Conservation (phyloP, 1,140 invertebrate species). For the Tribolium castaneum region DNA sequence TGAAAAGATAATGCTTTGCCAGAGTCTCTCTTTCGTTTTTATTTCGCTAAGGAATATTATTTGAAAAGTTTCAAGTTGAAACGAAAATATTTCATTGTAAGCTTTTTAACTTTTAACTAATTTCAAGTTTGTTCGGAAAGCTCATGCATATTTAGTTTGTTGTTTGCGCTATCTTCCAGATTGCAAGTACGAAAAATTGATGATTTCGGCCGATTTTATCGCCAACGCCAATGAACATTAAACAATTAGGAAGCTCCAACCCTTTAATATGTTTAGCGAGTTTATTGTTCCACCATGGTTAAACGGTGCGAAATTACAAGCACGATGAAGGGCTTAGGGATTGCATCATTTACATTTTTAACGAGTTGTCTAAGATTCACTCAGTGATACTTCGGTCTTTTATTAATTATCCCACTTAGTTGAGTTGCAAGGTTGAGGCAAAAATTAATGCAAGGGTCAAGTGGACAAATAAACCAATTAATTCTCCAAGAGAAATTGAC, state of each 20-base stretch:
- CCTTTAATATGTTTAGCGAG: constrained; percentile 13
- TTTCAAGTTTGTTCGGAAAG: constrained; percentile 32
- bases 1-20: constrained; percentile 47
- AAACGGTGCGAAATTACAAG: constrained; percentile 9
- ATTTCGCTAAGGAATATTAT: constrained; percentile 42
- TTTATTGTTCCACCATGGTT: constrained; percentile 11
- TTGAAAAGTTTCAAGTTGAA: constrained; percentile 37
- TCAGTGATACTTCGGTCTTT: not conserved
- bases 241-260: not conserved
- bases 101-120: constrained; percentile 34
- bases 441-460: constrained; percentile 6
- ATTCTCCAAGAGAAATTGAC: not conserved
- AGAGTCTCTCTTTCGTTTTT: constrained; percentile 27
- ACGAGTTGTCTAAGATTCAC: not conserved
- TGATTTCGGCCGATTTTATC: not conserved
- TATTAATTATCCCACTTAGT: not conserved
- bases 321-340: not conserved
- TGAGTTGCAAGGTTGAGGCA: not conserved
- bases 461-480: constrained; percentile 23
- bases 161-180: not conserved
- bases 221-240: not conserved
- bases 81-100: constrained; percentile 35
- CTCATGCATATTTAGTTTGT: constrained; percentile 33
- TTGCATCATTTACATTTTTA: constrained; percentile 1
- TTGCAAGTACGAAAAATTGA: not conserved